A percentile compares a stretch with the other conserved stretches of the same genome.
phyloP scores from a whole-genome alignment of 2,113 vertebrate species.

The Meriones unguiculatus region DNA sequence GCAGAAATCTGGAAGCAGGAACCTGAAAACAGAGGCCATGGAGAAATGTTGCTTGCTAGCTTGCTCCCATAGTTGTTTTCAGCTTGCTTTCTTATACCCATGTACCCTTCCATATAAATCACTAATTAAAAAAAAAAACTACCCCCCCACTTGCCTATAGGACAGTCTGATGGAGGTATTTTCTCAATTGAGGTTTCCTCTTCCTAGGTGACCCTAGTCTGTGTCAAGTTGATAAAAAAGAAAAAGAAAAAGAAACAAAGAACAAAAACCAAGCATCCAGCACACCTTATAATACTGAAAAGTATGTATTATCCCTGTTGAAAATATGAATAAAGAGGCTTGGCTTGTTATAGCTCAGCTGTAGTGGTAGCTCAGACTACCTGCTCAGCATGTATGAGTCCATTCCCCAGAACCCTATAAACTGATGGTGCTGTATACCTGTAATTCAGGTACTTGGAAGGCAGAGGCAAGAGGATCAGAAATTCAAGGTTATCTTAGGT shows the following conservation, averaged over 20 bases:
- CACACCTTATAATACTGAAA: neutral
- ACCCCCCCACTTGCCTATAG: neutral
- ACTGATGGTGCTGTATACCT: neutral
- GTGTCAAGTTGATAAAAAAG: neutral
- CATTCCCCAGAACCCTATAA: neutral
- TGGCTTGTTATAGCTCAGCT: neutral
- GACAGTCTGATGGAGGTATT: neutral
- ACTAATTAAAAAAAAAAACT: neutral
- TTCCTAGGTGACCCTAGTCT: neutral
- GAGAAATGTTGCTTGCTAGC: neutral
- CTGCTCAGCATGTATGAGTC: neutral
- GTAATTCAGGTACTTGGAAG: neutral
- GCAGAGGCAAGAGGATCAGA: neutral
- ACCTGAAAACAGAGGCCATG: neutral
- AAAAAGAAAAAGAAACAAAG: neutral
- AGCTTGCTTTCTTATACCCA: neutral
- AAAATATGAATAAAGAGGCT: constrained; percentile 21
- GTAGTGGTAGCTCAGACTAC: neutral
- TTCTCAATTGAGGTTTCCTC: neutral
- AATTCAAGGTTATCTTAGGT: neutral
- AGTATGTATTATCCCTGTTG: neutral
- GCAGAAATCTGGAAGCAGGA: neutral
- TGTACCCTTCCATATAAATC: neutral
- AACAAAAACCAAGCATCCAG: neutral
- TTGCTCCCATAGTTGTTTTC: neutral